Evolutionary conservation across 2,113 vertebrate genomes (phyloP).

Genomic region (Prietella phreatophila): DNA sequence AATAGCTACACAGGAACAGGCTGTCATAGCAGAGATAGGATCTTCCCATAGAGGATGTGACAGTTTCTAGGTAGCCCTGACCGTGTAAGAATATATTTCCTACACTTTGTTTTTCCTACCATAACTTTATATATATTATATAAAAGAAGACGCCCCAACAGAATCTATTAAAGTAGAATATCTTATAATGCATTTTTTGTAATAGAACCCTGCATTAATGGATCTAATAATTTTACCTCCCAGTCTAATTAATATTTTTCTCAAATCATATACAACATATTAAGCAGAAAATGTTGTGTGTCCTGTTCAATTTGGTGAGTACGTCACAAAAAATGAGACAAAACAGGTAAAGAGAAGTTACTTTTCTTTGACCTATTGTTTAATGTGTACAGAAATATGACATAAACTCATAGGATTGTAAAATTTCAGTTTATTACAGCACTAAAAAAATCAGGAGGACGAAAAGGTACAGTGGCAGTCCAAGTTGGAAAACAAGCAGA

Average conservation of each 20-base stretch:
- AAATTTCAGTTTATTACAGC: conserved; percentile 31
- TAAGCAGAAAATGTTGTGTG: conserved; percentile 21
- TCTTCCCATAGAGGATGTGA: conserved; percentile 25
- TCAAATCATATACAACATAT: neutral
- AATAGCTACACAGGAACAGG: neutral
- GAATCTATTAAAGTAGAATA: conserved; percentile 28
- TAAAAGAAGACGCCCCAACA: neutral
- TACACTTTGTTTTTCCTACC: neutral
- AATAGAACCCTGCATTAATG: conserved; percentile 24
- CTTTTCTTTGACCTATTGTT: neutral
- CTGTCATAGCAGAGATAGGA: conserved; percentile 36
- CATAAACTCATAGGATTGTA: conserved; percentile 16
- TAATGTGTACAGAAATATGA: neutral
- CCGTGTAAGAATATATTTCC: neutral
- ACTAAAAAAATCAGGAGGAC: conserved; percentile 14
- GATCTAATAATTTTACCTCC: conserved; percentile 36
- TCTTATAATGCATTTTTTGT: conserved; percentile 27
- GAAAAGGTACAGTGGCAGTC: neutral
- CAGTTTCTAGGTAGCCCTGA: conserved; percentile 1
- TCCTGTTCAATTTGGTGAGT: conserved; percentile 19
- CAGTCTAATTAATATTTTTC: neutral
- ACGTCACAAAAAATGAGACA: neutral
- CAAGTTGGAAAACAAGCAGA: neutral
- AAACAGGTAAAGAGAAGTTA: neutral
- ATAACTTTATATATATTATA: no score